A percentile compares a stretch with the other conserved stretches of the same genome.
Conservation (phyloP, 2,888 invertebrate species). For the Panzeria rudis region DNA sequence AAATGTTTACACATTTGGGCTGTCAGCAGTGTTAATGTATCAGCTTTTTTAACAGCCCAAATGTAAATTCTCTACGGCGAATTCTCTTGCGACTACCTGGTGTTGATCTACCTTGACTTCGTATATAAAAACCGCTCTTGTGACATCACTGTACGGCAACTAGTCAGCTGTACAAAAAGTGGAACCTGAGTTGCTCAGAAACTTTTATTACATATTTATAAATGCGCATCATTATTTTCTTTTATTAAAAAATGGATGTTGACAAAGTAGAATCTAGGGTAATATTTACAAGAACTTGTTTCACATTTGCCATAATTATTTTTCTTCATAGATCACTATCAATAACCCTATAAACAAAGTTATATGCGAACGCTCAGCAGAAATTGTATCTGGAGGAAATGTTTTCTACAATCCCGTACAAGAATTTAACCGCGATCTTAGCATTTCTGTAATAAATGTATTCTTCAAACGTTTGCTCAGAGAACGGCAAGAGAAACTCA, state of each 20-base stretch:
- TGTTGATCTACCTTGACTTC: too few relatives aligned
- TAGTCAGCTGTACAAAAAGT: constrained; percentile 44
- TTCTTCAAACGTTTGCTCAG: constrained; percentile 85
- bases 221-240: background rate
- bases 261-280: constrained; percentile 38
- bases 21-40: too few relatives aligned
- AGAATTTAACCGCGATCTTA: constrained; percentile 98
- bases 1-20: too few relatives aligned
- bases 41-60: too few relatives aligned
- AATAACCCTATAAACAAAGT: constrained; percentile 75
- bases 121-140: background rate
- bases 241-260: constrained; percentile 60
- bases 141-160: background rate
- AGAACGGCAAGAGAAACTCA: constrained; percentile 75
- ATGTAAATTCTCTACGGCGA: too few relatives aligned
- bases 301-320: background rate
- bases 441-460: constrained; percentile 89
- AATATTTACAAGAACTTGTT: background rate
- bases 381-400: constrained; percentile 89
- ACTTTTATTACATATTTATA: background rate
- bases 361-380: constrained; percentile 89
- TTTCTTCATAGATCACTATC: constrained; percentile 28
- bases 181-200: constrained; percentile 41
- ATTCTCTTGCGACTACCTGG: too few relatives aligned
- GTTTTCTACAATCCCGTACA: constrained; percentile 99